Evolutionary conservation across 1,140 invertebrate genomes (phyloP), one percentile per base, ranked within the genome.

Genomic region (Centruroides sculpturatus): DNA sequence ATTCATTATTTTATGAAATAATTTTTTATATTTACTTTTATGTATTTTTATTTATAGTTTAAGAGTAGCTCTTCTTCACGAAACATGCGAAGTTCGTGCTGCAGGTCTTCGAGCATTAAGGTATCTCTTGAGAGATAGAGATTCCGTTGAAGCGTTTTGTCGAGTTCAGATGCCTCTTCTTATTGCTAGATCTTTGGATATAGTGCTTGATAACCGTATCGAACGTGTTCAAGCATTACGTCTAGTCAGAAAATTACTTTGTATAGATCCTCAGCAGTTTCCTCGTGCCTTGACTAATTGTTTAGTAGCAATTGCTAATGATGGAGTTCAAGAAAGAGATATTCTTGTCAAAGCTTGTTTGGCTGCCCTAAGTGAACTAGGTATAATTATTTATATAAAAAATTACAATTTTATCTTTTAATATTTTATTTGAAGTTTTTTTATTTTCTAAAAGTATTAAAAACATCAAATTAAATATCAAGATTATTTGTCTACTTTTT

Each of bases 191-290:
- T 79, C 77, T 67, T 81, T 96, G 69, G 92, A 96, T 75, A 76
- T 95, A 54, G 77, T 76, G 82, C 53, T 81, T 13, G 77, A 87
- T 65, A 93, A 94, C 73, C 87, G 92, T 69, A 82, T 86, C 61
- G 92, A 96, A 72, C 79, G 92, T 36, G 81, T 93, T 51, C 91
- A 96, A 76, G 90, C 89, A 1, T 75, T 95, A 61, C 82, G 90
- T 69, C 79, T 96, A 13, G 83, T 87, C 47, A 75, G 89, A 63
- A 82, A 84, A 64, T 78, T 85, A 23, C 73, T 88, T 35, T 74
- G 81, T 3, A 71, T 88, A 53, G 78, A 82, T 36, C 84, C 86
- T 5, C 69, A 75, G 35, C 74, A 79, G 55, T 83, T 89, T 65
- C 82, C 84, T 52, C 69, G 80, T 13, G 79, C 82, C 55, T 68